These are phyloP conservation scores for Drosophila suboccidentalis DNA, from an alignment of 2,888 invertebrate species.

Conservation along the genomic window DNA sequence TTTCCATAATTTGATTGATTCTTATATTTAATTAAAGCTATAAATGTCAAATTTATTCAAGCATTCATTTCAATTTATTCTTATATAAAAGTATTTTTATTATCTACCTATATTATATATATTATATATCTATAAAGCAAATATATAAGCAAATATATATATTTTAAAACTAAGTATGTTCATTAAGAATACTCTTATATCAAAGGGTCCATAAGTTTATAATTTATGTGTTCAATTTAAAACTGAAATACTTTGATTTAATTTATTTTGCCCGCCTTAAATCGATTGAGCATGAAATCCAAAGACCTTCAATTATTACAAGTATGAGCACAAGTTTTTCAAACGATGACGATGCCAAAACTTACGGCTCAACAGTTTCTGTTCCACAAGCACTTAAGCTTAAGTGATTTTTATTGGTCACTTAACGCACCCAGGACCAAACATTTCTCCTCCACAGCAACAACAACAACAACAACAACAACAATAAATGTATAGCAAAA, in stretches of 20 bases:
- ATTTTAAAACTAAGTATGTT: background rate
- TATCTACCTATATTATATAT: no score
- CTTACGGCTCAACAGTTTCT: constrained; percentile 62
- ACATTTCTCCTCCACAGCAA: constrained; percentile 28
- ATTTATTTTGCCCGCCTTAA: constrained; percentile 13
- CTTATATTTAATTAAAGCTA: no score
- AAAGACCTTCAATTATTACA: constrained; percentile 28
- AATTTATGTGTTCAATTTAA: background rate
- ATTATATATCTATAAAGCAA: no score
- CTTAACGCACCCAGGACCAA: constrained; percentile 61
- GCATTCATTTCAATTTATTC: no score
- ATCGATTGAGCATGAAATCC: constrained; percentile 31
- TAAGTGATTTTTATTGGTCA: constrained; percentile 83
- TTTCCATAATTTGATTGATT: background rate
- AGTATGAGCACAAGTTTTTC: constrained; percentile 50
- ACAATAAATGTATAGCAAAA: constrained; percentile 49
- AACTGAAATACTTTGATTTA: constrained; percentile 7
- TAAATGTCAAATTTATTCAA: no score
- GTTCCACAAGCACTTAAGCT: constrained; percentile 73
- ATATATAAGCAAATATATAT: no score
- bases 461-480: constrained; percentile 11
- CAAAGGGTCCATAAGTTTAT: no score
- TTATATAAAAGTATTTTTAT: no score
- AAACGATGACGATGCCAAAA: constrained; percentile 57
- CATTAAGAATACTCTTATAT: background rate